These are phyloP conservation scores for Spea bombifrons DNA, from an alignment of 2,113 vertebrate species.

Conservation along the genomic window DNA sequence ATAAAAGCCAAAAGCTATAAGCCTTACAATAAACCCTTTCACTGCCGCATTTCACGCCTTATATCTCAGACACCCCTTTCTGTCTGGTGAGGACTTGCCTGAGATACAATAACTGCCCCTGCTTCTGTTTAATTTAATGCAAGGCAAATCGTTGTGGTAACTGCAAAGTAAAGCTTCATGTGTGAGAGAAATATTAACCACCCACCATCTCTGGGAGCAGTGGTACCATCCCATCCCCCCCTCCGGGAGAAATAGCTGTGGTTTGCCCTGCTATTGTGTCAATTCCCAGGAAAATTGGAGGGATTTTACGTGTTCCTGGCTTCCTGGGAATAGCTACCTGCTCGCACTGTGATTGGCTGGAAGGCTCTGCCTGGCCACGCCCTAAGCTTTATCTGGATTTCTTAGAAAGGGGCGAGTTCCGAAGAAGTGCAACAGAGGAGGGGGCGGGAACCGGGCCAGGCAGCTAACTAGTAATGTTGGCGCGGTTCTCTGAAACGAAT, in stretches of 20 bases:
- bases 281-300: slow-evolving; percentile 39
- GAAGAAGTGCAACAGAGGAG: slow-evolving; percentile 4
- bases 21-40: no score
- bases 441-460: not conserved
- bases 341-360: slow-evolving; percentile 12
- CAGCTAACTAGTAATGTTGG: not conserved
- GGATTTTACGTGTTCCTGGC: slow-evolving; percentile 38
- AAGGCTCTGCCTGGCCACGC: not conserved
- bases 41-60: no score
- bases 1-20: no score
- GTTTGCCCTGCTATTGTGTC: slow-evolving; percentile 26
- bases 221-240: not conserved
- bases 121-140: no score
- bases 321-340: slow-evolving; percentile 31
- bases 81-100: no score
- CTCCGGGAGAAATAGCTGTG: not conserved
- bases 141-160: no score
- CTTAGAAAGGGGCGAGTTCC: slow-evolving; percentile 44
- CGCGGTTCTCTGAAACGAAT: no score
- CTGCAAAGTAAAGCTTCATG: no score
- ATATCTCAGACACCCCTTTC: no score
- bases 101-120: no score
- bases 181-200: no score
- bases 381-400: slow-evolving; percentile 43
- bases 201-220: no score